Evolutionary conservation across 2,888 invertebrate species (phyloP).

Genomic region (Phaedon cochleariae): DNA sequence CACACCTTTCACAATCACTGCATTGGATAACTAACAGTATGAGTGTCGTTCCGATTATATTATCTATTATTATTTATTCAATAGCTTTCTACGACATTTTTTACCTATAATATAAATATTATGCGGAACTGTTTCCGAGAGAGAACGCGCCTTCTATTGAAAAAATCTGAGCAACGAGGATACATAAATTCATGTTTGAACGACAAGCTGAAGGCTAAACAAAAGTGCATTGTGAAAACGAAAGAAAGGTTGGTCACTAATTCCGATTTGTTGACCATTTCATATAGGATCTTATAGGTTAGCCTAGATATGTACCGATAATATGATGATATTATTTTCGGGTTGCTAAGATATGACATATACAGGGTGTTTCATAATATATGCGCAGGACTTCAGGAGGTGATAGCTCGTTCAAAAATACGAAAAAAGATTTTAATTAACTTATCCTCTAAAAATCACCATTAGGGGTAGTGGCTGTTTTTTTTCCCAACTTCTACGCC

Average conservation of each 20-base stretch:
- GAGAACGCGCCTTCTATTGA: neutral
- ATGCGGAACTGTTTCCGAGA: neutral
- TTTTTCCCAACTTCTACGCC: no score
- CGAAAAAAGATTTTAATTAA: no score
- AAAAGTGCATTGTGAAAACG: constrained; percentile 7
- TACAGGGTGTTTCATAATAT: no score
- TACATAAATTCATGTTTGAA: constrained; percentile 3
- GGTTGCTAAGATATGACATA: no score
- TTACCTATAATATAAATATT: neutral
- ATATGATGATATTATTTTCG: no score
- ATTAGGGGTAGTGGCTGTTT: no score
- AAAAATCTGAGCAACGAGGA: neutral
- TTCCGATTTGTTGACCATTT: no score
- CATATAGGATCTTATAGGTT: no score
- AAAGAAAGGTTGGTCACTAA: neutral
- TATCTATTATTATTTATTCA: constrained; percentile 1
- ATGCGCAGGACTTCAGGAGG: no score
- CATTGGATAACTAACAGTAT: neutral
- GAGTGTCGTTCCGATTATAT: neutral
- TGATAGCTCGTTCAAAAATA: no score
- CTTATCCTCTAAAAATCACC: no score
- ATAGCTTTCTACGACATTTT: constrained; percentile 16
- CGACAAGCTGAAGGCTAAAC: constrained; percentile 8
- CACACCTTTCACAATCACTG: constrained; percentile 1
- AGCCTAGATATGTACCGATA: no score